Evolutionary conservation across 2,888 invertebrate species (phyloP).

Genomic region (Theretra japonica): DNA sequence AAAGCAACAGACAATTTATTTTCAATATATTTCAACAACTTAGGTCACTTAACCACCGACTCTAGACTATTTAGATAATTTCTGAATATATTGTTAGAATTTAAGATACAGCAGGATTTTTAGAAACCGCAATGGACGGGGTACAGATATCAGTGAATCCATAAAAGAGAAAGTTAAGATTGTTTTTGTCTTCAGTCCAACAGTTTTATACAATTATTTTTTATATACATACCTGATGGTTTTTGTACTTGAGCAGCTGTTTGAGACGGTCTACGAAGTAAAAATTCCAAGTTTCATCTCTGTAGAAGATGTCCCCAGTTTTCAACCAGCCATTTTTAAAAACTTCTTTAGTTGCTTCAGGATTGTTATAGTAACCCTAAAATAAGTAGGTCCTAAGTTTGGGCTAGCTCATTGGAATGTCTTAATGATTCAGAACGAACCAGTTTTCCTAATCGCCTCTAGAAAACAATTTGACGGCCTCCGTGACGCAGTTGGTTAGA

Average conservation of each 20-base stretch:
- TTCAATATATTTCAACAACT: too few species aligned
- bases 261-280: slow-evolving; percentile 81
- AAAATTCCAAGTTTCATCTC: slow-evolving; percentile 77
- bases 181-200: too few species aligned
- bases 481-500: too few species aligned
- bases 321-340: slow-evolving; percentile 77
- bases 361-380: slow-evolving; percentile 75
- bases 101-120: too few species aligned
- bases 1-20: not conserved
- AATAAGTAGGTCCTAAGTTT: slow-evolving; percentile 29
- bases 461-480: too few species aligned
- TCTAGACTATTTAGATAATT: too few species aligned
- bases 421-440: not conserved
- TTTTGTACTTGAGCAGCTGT: slow-evolving; percentile 78
- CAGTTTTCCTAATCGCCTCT: not conserved
- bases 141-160: too few species aligned
- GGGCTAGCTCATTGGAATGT: not conserved
- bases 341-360: slow-evolving; percentile 64
- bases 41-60: too few species aligned
- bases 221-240: slow-evolving; percentile 66
- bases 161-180: not conserved
- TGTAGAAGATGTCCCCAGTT: slow-evolving; percentile 81
- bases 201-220: not conserved
- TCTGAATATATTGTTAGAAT: too few species aligned
- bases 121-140: too few species aligned